Percentiles rank a stretch among this genome's conserved stretches.
These are phyloP conservation scores for Lepisosteus oculatus DNA, from an alignment of 2,113 vertebrate genomes.

Conservation along the genomic window DNA sequence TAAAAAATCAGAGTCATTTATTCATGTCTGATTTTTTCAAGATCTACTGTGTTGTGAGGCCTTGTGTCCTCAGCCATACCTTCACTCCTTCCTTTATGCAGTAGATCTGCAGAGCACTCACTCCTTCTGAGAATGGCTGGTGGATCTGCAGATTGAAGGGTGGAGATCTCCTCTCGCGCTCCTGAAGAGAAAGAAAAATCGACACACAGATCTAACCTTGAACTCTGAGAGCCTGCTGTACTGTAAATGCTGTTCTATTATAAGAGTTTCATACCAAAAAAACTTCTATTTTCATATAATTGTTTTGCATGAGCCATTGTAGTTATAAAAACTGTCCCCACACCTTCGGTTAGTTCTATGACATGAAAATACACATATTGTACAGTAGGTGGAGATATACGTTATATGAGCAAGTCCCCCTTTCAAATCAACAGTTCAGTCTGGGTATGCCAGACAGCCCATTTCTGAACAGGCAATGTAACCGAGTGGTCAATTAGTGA, in stretches of 20 bases:
- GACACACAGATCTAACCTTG: background rate
- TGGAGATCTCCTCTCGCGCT: slow-evolving; percentile 91
- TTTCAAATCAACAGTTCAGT: background rate
- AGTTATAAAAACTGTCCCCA: too few species aligned
- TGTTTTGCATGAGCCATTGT: too few species aligned
- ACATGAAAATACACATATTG: too few species aligned
- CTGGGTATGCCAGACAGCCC: too few species aligned
- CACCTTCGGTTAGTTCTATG: too few species aligned
- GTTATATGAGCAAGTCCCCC: background rate
- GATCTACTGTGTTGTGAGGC: too few species aligned
- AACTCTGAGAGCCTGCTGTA: too few species aligned
- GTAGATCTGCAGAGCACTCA: slow-evolving; percentile 97
- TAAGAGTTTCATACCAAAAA: too few species aligned
- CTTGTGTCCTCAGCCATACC: slow-evolving; percentile 56
- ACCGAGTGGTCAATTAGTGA: slow-evolving; percentile 1
- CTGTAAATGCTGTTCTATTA: too few species aligned
- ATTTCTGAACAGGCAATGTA: background rate
- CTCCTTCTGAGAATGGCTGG: slow-evolving; percentile 88
- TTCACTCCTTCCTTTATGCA: slow-evolving; percentile 98
- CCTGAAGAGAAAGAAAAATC: slow-evolving; percentile 58
- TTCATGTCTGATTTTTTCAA: too few species aligned
- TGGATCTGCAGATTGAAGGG: slow-evolving; percentile 95
- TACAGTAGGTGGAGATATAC: background rate
- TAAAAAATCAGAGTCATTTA: too few species aligned
- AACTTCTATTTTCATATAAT: too few species aligned